Evolutionary conservation across 2,888 invertebrate species (phyloP).

Genomic region (Trichopoda pennipes): DNA sequence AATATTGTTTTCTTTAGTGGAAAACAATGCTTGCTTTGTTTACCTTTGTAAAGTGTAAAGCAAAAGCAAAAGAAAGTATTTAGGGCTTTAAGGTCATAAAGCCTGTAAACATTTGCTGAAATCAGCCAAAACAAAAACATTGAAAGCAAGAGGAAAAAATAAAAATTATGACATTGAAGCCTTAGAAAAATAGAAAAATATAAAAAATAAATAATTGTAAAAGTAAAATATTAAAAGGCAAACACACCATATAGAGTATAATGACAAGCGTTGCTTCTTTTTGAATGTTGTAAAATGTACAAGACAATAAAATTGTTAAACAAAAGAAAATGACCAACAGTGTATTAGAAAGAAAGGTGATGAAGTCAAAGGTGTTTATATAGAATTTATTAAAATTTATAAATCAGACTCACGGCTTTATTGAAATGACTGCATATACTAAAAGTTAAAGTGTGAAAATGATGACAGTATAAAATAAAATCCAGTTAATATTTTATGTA

Average conservation of each 20-base stretch:
- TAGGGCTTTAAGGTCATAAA: constrained; percentile 43
- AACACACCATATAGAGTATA: constrained; percentile 15
- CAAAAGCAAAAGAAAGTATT: constrained; percentile 11
- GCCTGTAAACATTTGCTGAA: constrained; percentile 34
- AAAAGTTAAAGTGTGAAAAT: too few relatives aligned
- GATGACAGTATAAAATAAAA: too few relatives aligned
- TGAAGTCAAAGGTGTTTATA: background rate
- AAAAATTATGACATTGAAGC: constrained; percentile 58
- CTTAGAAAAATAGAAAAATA: constrained; percentile 37
- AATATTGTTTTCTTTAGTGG: too few relatives aligned
- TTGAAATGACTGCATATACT: too few relatives aligned
- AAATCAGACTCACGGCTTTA: too few relatives aligned
- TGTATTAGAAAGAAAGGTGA: background rate
- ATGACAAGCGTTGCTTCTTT: constrained; percentile 37
- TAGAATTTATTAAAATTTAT: background rate
- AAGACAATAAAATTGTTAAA: background rate
- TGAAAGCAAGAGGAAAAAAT: constrained; percentile 14
- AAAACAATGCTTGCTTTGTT: too few relatives aligned
- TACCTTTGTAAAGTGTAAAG: background rate
- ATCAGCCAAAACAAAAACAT: constrained; percentile 23
- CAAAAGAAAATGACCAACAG: constrained; percentile 25
- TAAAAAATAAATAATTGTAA: background rate
- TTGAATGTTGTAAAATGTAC: background rate
- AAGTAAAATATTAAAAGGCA: constrained; percentile 8
- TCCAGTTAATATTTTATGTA: too few relatives aligned